These are phyloP conservation scores for Sorex fumeus DNA, from an alignment of 2,113 vertebrate species.

Conservation along the genomic window DNA sequence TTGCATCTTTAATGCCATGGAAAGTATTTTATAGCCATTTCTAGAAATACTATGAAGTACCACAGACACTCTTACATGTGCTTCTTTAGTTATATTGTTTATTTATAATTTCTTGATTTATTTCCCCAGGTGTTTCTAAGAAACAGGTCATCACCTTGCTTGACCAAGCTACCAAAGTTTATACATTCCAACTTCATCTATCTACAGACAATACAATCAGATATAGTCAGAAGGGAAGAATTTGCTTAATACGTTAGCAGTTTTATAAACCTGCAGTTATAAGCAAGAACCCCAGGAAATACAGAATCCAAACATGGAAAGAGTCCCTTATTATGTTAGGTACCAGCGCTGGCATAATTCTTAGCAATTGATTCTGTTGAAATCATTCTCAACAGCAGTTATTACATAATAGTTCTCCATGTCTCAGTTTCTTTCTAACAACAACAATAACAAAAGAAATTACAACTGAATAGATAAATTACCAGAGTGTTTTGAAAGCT, in stretches of 20 bases:
- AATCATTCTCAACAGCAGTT: neutral
- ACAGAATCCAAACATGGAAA: neutral
- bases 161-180: neutral
- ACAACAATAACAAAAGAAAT: neutral
- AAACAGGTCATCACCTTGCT: neutral
- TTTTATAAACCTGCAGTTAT: neutral
- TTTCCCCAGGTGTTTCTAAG: neutral
- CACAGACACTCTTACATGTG: neutral
- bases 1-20: slow-evolving; percentile 3
- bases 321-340: neutral
- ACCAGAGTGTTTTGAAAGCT: slow-evolving; percentile 42
- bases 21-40: neutral
- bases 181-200: neutral
- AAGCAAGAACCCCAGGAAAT: neutral
- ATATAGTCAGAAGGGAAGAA: neutral
- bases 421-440: slow-evolving; percentile 36
- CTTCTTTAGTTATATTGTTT: slow-evolving; percentile 10
- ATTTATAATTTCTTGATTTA: slow-evolving; percentile 27
- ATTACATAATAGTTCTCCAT: neutral
- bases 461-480: slow-evolving; percentile 21
- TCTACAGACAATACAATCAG: neutral
- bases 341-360: neutral
- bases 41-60: neutral
- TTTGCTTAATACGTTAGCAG: neutral
- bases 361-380: neutral